Base-by-base conservation (phyloP, 2,113 vertebrate species). In the Chionodraco myersi region DNA sequence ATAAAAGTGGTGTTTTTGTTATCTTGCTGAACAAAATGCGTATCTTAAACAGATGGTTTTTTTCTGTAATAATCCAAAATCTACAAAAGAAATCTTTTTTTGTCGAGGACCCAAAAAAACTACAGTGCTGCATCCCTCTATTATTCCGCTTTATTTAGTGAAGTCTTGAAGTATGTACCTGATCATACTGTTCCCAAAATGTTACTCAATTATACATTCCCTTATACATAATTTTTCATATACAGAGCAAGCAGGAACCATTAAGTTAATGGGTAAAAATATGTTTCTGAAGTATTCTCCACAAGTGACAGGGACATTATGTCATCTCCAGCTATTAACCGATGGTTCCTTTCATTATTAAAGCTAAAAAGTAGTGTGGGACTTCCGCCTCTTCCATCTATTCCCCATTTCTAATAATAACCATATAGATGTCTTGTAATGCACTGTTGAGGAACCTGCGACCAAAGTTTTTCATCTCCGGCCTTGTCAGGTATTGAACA, bases 301-400 rank as follows among this genome's bases (percentile, higher is more conserved):
- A 58, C 21, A 36, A 26, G 61, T 58, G 57, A 59, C 51, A 58
- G 4, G 30, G 58, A 57, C 3, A n/a, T 45, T 57, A 2, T 49
- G 58, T 56, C 8, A 61, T 62, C 66, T 18, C 6, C 75, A 48
- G 45, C 69, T 61, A 75, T 79, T 72, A 82, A 62, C 44, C 1
- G 26, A 21, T 53, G 68, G 64, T 54, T 49, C 1, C 2, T 63
- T 82, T 59, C 30, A 85, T 77, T 72, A 83, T 86, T 80, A 52
- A 80, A 66, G 48, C 66, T 51, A 30, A 76, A 74, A 70, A 61
- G 60, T 57, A 52, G 48, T 63, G 47, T 14, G 14, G 7, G 51
- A 36, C 30, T 47, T 73, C 44, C 34, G 52, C n/a, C 10, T 10
- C 30, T 62, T 18, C 49, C 14, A 45, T 57, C 36, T 26, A 45